These are phyloP conservation scores for Atrichornis clamosus DNA, from an alignment of 2,113 vertebrate genomes.

Conservation along the genomic window DNA sequence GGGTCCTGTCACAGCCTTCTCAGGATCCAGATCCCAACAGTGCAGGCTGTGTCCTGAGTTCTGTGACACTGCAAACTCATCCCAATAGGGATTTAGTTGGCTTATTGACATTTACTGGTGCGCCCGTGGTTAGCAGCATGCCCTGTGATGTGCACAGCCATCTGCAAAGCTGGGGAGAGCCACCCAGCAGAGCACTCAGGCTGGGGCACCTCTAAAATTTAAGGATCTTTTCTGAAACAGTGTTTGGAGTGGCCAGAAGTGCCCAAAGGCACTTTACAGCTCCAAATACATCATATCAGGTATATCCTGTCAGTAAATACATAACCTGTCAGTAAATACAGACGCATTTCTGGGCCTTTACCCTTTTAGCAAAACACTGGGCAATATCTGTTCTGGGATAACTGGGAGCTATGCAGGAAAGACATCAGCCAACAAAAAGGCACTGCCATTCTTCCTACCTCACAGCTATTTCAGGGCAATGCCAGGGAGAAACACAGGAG, in stretches of 20 bases:
- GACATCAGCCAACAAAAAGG: not conserved
- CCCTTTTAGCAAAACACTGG: not conserved
- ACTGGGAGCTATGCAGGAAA: not conserved
- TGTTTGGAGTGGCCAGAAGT: not conserved
- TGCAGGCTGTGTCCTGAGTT: not conserved
- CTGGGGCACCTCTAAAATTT: not conserved
- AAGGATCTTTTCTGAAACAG: not conserved
- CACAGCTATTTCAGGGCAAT: not conserved
- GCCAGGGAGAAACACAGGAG: not conserved
- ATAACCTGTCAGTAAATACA: not conserved
- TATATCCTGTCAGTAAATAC: not conserved
- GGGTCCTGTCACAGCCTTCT: not conserved
- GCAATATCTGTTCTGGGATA: not conserved
- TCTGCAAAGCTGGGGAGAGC: not conserved
- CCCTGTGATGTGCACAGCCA: not conserved
- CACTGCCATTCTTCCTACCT: not conserved
- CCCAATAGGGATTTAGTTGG: not conserved
- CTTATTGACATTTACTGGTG: not conserved
- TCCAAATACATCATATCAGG: not conserved
- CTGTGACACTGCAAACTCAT: not conserved
- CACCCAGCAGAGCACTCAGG: not conserved
- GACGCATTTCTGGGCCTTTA: not conserved
- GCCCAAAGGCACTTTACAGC: not conserved
- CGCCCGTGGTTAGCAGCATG: accelerated
- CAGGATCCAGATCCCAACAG: no score